Base-by-base conservation (phyloP, 2,888 invertebrate genomes). In the Noctua fimbriata region DNA sequence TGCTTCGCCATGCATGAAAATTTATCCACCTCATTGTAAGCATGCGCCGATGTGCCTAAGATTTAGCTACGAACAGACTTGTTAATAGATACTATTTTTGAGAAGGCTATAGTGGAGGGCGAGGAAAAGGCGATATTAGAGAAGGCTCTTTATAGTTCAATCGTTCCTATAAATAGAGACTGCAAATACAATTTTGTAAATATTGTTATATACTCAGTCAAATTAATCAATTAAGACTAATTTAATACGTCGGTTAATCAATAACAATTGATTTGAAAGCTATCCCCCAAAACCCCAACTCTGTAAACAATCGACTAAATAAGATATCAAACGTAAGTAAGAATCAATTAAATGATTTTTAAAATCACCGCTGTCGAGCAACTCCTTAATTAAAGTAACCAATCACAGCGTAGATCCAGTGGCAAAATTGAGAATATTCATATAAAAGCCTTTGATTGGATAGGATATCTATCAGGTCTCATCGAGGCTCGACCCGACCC, bases 401-500 rank as follows among this genome's bases (percentile, higher is more conserved):
- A 36, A 73, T 65, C 55, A 52, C 49, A 18, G 66, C 55, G 52
- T 36, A 80, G 69, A 77, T 69, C 28, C 16, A 65, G 55, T 44
- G n/a, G 16, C 67, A 7, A 74, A 82, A 83, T 75, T 75, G 47
- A 60, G 36, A 81, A 82, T 86, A 74, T 87, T 73, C 41, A 12
- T 73, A 73, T 87, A 85, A 83, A 87, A 76, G 81, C 83, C 82
- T 87, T 82, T 89, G 87, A 87, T 83, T 88, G 88, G 89, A 90
- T 89, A 90, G 82, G 81, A 84, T 92, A 91, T 83, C 80, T 76
- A 66, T 91, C 85, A 81, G 86, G 84, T 79, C 77, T 88, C 83
- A 90, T 88, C 89, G 84, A 83, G 87, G 9, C 90, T 90, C 89
- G 82, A 90, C 63, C 79, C 80, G 44, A 69, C 85, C 87, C 87